A percentile compares a stretch with the other conserved stretches of the same genome.
phyloP scores from a whole-genome alignment of 2,797 vertebrate genomes.

The Sebastes oblongus region DNA sequence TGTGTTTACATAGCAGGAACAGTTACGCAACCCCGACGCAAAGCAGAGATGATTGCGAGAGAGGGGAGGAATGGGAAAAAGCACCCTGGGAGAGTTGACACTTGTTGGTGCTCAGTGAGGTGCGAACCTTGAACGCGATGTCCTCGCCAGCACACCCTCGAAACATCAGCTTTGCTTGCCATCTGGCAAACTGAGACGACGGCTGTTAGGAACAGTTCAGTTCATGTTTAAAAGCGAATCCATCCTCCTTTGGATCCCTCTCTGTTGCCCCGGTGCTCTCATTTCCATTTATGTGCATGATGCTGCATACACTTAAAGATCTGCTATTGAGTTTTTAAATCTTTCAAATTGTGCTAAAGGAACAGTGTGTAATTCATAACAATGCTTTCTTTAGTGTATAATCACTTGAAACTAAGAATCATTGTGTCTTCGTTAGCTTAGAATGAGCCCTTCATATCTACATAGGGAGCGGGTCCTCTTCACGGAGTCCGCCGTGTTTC shows the following conservation, averaged over 20 bases:
- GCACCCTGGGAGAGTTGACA: slow-evolving; percentile 78
- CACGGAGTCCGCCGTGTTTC: no score
- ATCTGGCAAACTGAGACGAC: slow-evolving; percentile 52
- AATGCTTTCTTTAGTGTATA: fast-evolving
- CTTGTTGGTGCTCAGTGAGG: slow-evolving; percentile 74
- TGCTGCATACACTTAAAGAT: neutral
- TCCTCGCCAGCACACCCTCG: slow-evolving; percentile 49
- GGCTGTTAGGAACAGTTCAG: slow-evolving; percentile 45
- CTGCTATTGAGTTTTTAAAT: neutral
- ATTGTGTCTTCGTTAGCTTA: no score
- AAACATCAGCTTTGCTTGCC: slow-evolving; percentile 61
- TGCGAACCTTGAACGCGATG: slow-evolving; percentile 63
- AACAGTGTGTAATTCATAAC: neutral
- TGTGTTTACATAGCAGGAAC: slow-evolving; percentile 66
- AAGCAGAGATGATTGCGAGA: slow-evolving; percentile 41
- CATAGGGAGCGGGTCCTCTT: no score
- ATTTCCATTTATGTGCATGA: slow-evolving; percentile 14
- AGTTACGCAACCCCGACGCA: slow-evolving; percentile 65
- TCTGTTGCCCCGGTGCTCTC: neutral
- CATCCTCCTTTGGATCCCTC: slow-evolving; percentile 20
- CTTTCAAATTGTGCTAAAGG: no score
- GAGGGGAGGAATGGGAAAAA: slow-evolving; percentile 26
- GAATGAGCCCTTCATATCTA: no score
- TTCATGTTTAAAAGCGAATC: slow-evolving; percentile 51
- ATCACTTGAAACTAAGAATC: no score